Evolutionary conservation across 2,888 invertebrate genomes (phyloP).

Genomic region (Ophion ventricosus): DNA sequence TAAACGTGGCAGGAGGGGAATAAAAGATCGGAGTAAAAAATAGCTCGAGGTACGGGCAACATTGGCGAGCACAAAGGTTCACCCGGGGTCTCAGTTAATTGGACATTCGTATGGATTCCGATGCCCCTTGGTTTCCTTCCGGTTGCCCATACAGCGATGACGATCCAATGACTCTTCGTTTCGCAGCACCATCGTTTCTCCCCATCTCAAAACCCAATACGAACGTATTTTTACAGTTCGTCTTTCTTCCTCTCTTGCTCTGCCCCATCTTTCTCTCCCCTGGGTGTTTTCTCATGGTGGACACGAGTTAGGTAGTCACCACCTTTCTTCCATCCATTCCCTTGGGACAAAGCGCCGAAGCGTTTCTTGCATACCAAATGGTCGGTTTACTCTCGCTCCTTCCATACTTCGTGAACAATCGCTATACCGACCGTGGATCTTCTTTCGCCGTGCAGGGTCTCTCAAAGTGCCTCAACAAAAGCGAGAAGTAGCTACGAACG

Average conservation of each 20-base stretch:
- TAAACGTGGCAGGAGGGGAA: background rate
- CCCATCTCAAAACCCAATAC: conserved; percentile 5
- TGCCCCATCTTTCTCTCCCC: conserved; percentile 17
- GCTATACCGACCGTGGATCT: conserved; percentile 32
- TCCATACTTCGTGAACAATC: conserved; percentile 11
- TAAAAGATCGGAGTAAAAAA: background rate
- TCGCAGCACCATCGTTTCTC: background rate
- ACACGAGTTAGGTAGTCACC: conserved; percentile 55
- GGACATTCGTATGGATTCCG: conserved; percentile 80
- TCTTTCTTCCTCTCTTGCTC: conserved; percentile 47
- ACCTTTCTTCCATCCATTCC: conserved; percentile 55
- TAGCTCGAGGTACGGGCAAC: conserved; percentile 23
- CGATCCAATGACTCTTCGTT: conserved; percentile 49
- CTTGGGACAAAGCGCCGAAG: conserved; percentile 67
- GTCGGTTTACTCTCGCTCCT: conserved; percentile 19
- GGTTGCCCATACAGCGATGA: conserved; percentile 69
- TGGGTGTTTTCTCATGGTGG: conserved; percentile 25
- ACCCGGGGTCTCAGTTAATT: conserved; percentile 71
- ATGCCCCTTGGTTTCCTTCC: conserved; percentile 76
- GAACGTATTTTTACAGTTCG: conserved; percentile 32
- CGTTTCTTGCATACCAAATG: conserved; percentile 70
- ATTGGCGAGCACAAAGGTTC: conserved; percentile 47
- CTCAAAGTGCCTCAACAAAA: conserved; percentile 30
- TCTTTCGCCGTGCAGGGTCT: conserved; percentile 6
- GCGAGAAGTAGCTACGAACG: background rate